Percentiles rank a stretch among this genome's conserved stretches.
Conservation (phyloP, 1,140 invertebrate genomes). For the Bombus turneri region DNA sequence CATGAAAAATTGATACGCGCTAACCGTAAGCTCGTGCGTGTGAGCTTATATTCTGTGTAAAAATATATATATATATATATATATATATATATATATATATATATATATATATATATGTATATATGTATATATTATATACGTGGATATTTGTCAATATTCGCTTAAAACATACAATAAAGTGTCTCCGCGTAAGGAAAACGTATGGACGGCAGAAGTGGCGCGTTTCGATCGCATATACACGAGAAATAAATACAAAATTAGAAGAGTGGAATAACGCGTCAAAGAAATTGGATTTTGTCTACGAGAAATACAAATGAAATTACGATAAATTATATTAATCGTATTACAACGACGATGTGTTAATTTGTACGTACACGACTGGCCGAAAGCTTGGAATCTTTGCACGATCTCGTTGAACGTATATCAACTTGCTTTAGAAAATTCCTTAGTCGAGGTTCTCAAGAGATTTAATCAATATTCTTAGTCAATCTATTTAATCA, state of each 20-base stretch:
- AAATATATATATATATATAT: slow-evolving; percentile 13
- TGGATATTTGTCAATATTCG: slow-evolving; percentile 5
- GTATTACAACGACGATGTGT: background rate
- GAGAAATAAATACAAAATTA: background rate
- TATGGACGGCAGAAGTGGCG: slow-evolving; percentile 49
- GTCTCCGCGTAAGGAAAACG: slow-evolving; percentile 20
- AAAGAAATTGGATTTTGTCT: background rate
- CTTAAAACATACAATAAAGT: slow-evolving; percentile 33
- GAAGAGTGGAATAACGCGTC: background rate
- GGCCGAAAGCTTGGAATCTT: too few relatives aligned
- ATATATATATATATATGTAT: background rate
- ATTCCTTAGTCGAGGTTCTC: too few relatives aligned
- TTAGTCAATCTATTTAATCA: too few relatives aligned
- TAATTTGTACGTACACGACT: too few relatives aligned
- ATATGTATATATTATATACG: background rate
- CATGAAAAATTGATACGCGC: background rate
- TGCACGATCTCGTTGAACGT: too few relatives aligned
- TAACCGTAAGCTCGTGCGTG: background rate
- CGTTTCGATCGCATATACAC: slow-evolving; percentile 2
- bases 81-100: background rate
- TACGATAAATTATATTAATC: background rate
- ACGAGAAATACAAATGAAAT: background rate
- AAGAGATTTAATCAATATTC: too few relatives aligned
- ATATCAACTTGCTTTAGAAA: too few relatives aligned
- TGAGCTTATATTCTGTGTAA: slow-evolving; percentile 6